Evolutionary conservation across 2,888 invertebrate species (phyloP).

Genomic region (Axea sp.): DNA sequence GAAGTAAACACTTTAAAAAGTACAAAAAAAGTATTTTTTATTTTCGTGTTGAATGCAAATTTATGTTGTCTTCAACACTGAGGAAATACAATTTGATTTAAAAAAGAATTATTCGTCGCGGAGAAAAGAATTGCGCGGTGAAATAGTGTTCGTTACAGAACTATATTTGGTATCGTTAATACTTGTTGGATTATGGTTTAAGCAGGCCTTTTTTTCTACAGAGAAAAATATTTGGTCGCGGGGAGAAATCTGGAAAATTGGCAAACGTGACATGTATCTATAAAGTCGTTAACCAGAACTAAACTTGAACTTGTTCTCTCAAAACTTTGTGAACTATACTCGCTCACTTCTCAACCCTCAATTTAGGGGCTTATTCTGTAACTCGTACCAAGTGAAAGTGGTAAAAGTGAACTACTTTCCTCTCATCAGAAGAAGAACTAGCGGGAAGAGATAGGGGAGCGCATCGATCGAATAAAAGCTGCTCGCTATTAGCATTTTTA

Average conservation of each 20-base stretch:
- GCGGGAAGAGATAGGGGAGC: slow-evolving; percentile 13
- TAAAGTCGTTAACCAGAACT: slow-evolving; percentile 64
- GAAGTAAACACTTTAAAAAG: too few species aligned
- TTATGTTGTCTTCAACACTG: too few species aligned
- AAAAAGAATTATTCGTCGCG: too few species aligned
- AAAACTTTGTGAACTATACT: slow-evolving; percentile 62
- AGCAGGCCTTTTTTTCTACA: slow-evolving; percentile 1
- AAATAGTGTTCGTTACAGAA: too few species aligned
- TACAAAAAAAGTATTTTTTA: too few species aligned
- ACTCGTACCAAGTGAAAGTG: slow-evolving; percentile 64
- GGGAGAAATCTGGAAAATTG: slow-evolving; percentile 57
- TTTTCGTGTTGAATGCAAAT: too few species aligned
- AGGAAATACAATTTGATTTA: too few species aligned
- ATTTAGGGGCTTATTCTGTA: slow-evolving; percentile 64
- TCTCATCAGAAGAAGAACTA: slow-evolving; percentile 58
- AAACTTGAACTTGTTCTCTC: slow-evolving; percentile 64
- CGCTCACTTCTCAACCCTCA: slow-evolving; percentile 61
- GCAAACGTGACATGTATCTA: slow-evolving; percentile 62
- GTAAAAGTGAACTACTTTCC: slow-evolving; percentile 63
- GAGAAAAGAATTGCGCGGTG: too few species aligned
- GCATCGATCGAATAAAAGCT: slow-evolving; percentile 60
- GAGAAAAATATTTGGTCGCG: slow-evolving; percentile 36
- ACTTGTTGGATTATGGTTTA: neutral
- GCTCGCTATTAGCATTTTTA: slow-evolving; percentile 57
- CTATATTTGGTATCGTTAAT: too few species aligned